Base-by-base conservation (phyloP, 1,140 invertebrate species). In the Drosophila pseudoananassae region DNA sequence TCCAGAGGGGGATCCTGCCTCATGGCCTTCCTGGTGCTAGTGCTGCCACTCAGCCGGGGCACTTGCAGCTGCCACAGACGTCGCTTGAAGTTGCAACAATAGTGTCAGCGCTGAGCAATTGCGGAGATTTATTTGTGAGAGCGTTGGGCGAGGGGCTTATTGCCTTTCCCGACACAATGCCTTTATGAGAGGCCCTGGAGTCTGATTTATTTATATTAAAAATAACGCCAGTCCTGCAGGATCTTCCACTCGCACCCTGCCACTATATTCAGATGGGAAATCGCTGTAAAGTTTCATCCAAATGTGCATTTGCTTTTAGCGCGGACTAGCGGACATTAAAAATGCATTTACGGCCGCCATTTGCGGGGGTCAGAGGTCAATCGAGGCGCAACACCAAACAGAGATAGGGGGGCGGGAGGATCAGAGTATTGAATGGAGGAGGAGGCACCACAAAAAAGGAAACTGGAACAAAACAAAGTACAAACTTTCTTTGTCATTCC, bases 141-240 rank as follows among this genome's bases (percentile, higher is more conserved):
- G 15, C 40, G 40, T 43, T 5, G n/a, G 14, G 4, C n/a, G n/a
- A 6, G n/a, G 66, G 66, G 59, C 75, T 73, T 68, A 81, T 73
- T 77, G 73, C 66, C 38, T 50, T 51, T 55, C 29, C 43, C 47
- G 45, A 63, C 38, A 60, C 33, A 43, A 38, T 17, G 6, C 55
- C 52, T 77, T 82, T 60, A 74, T 74, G 61, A 68, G 52, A 49
- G 54, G n/a, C 49, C 57, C 50, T 56, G 10, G 63, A 69, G 63
- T 54, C 59, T 81, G 78, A 81, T 81, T 81, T 81, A 81, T 81
- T 73, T 76, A 56, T 40, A 81, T 81, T 57, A 54, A 46, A 61
- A 81, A 81, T 80, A 63, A 81, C 74, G 61, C 25, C 38, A 15
- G 17, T 29, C 17, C 14, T 7, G 15, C 3, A 6, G 9, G 8